Evolutionary conservation across 1,140 invertebrate genomes (phyloP).

Genomic region (Zaprionus lachaisei): DNA sequence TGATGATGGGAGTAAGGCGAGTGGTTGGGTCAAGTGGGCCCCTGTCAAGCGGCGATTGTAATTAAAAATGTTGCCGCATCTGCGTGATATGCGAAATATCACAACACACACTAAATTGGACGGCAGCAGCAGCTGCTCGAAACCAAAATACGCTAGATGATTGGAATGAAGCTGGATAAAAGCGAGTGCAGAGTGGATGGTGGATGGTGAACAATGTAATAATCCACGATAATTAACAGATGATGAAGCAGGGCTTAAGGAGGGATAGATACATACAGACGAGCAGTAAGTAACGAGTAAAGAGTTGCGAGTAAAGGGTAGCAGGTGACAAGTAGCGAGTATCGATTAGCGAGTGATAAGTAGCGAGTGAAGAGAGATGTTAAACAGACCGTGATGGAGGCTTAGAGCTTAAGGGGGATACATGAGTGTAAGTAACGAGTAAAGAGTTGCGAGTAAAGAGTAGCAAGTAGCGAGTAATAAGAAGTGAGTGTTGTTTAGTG

Average conservation of each 20-base stretch:
- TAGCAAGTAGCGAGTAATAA: no score
- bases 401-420: no score
- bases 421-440: background rate
- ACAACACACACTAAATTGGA: background rate
- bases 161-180: background rate
- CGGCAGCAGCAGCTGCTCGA: background rate
- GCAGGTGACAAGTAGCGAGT: background rate
- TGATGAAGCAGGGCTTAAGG: no score
- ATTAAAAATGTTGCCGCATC: conserved; percentile 53
- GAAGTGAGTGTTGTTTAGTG: no score
- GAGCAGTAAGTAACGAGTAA: background rate
- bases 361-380: background rate
- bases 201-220: background rate
- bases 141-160: background rate
- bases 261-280: no score
- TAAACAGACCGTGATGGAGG: no score
- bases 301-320: background rate
- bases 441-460: background rate
- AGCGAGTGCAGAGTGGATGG: background rate
- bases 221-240: background rate
- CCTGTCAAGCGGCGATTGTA: conserved; percentile 45
- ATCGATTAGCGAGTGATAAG: background rate
- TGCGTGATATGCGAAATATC: conserved; percentile 15
- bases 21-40: conserved; percentile 19
- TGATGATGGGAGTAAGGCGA: background rate